These are phyloP conservation scores for Drosophila nigromelanica DNA, from an alignment of 1,140 invertebrate genomes.

Conservation along the genomic window DNA sequence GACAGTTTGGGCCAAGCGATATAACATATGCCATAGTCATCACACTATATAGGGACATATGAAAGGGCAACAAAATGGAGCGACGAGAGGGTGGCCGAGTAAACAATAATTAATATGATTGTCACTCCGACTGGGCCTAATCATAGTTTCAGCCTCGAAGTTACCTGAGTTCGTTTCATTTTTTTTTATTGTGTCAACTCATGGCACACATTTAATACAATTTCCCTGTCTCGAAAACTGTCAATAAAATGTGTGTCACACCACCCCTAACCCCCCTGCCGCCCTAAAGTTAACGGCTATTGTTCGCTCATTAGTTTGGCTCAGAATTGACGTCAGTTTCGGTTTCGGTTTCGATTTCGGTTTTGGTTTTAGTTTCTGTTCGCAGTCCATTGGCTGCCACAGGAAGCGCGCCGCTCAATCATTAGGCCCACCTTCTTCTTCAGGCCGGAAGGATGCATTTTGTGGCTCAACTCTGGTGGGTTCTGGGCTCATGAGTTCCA, in stretches of 20 bases:
- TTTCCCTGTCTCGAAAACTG: slow-evolving; percentile 31
- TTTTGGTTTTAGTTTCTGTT: slow-evolving; percentile 38
- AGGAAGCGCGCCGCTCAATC: slow-evolving; percentile 31
- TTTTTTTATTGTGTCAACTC: slow-evolving; percentile 43
- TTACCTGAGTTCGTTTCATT: not conserved
- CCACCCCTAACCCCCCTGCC: not conserved
- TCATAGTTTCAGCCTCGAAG: slow-evolving; percentile 25
- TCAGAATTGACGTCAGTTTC: slow-evolving; percentile 39
- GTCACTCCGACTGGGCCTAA: slow-evolving; percentile 28
- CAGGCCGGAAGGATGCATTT: slow-evolving; percentile 44
- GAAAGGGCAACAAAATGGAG: not conserved
- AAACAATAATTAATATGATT: slow-evolving; percentile 49
- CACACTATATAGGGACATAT: slow-evolving; percentile 14
- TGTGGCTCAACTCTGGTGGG: slow-evolving; percentile 2
- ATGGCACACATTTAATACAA: slow-evolving; percentile 45
- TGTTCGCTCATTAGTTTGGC: slow-evolving; percentile 46
- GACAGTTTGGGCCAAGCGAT: slow-evolving; percentile 11
- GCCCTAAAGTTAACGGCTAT: not conserved
- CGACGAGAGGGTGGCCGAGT: not conserved
- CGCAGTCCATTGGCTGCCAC: slow-evolving; percentile 29
- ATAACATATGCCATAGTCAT: slow-evolving; percentile 6
- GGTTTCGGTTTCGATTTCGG: slow-evolving; percentile 39
- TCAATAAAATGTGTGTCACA: slow-evolving; percentile 50
- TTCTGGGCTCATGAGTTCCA: not conserved
- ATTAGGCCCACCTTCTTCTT: not conserved